Evolutionary conservation across 2,113 vertebrate genomes (phyloP).

Genomic region (Bubalus kerabau): DNA sequence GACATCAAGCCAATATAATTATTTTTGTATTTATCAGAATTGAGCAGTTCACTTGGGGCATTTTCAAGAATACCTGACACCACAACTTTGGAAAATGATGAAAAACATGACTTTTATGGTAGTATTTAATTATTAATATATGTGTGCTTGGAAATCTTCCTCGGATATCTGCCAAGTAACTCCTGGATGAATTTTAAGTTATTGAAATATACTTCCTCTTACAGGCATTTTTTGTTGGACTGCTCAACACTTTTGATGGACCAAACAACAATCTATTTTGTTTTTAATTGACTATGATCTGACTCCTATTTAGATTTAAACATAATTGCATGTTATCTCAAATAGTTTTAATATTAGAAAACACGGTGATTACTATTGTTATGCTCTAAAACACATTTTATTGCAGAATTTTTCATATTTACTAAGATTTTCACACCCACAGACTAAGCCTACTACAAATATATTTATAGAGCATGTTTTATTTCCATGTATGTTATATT

Average conservation of each 20-base stretch:
- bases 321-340: not conserved
- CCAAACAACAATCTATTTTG: not conserved
- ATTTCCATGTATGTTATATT: not conserved
- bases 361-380: not conserved
- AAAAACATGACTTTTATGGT: not conserved
- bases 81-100: not conserved
- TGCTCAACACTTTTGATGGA: not conserved
- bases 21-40: constrained; percentile 25
- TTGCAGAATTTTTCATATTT: not conserved
- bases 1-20: constrained; percentile 23
- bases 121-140: not conserved
- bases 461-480: not conserved
- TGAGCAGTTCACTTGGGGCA: not conserved
- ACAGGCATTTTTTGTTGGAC: not conserved
- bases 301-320: not conserved
- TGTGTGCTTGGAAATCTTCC: not conserved
- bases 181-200: not conserved
- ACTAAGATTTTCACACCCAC: not conserved
- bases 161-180: not conserved
- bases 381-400: not conserved
- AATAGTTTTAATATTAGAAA: not conserved
- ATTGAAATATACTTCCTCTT: constrained; percentile 1
- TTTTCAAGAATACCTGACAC: not conserved
- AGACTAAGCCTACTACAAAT: not conserved
- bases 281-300: not conserved